A percentile compares a stretch with the other conserved stretches of the same genome.
Conservation (phyloP, 2,888 invertebrate species). For the Baronia brevicornis region DNA sequence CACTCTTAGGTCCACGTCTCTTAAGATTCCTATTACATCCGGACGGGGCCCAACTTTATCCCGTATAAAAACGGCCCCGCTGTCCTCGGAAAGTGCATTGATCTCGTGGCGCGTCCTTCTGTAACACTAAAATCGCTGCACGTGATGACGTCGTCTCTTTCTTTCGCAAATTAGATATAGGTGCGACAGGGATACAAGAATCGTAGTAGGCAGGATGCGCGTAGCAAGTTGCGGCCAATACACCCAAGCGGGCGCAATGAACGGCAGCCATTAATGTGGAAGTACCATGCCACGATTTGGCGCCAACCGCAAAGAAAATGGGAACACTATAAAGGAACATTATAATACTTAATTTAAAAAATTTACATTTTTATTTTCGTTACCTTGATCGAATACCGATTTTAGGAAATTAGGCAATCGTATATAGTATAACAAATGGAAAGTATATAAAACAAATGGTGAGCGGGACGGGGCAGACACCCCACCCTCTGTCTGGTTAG, state of each 20-base stretch:
- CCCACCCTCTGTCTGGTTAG: slow-evolving; percentile 16
- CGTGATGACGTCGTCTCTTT: slow-evolving; percentile 60
- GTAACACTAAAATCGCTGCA: slow-evolving; percentile 69
- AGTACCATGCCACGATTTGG: slow-evolving; percentile 63
- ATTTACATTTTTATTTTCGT: too few relatives aligned
- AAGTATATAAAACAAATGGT: slow-evolving; percentile 7
- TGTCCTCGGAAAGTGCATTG: slow-evolving; percentile 75
- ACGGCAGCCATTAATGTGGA: slow-evolving; percentile 63
- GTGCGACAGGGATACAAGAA: slow-evolving; percentile 56
- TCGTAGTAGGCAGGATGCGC: slow-evolving; percentile 71
- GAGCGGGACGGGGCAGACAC: slow-evolving; percentile 12
- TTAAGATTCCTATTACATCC: slow-evolving; percentile 51
- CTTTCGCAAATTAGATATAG: slow-evolving; percentile 32
- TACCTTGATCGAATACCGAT: too few relatives aligned
- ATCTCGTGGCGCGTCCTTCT: slow-evolving; percentile 70
- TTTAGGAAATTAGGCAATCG: too few relatives aligned
- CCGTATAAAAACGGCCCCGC: slow-evolving; percentile 66
- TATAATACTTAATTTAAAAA: too few relatives aligned
- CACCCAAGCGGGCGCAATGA: slow-evolving; percentile 72
- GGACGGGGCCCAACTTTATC: slow-evolving; percentile 37
- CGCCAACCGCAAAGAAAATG: slow-evolving; percentile 45
- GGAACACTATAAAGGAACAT: slow-evolving; percentile 15
- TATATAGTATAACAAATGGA: slow-evolving; percentile 1
- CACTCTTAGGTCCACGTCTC: slow-evolving; percentile 38
- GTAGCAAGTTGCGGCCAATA: slow-evolving; percentile 68